Base-by-base conservation (phyloP, 1,140 invertebrate genomes). In the Ladona fulva region DNA sequence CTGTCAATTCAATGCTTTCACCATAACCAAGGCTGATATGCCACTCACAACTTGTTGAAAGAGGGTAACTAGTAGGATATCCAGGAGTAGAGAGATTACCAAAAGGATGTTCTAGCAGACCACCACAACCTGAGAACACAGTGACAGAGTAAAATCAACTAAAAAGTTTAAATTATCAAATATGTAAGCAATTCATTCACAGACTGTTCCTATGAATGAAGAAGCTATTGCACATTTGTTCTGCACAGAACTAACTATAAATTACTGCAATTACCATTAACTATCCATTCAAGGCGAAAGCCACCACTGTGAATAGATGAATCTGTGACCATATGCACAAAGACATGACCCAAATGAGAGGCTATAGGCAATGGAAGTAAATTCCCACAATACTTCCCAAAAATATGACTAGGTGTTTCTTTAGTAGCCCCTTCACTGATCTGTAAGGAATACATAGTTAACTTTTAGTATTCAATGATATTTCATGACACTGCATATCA, bases 31-130 rank as follows among this genome's bases (percentile, higher is more conserved):
- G 91, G 78, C 89, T 86, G 78, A 96, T 92, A 1, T 86, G 83
- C 94, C 94, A 96, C 78, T 90, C 88, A 83, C 95, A 97, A 80
- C 90, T 88, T 0, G 89, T 81, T 74, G 87, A 83, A 22, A 86
- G 83, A 3, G 88, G 85, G 84, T 93, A 94, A 37, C 83, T 82
- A 73, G 87, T 83, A 0, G 94, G 93, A 83, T 91, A 95, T 79
- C 91, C 90, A 0, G 94, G 94, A 76, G 92, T 94, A 80, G 91
- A 86, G 22, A 96, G 87, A 11, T 75, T 82, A 3, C 84, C 87
- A 74, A 19, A 16, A 0, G 77, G 74, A 66, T 78, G 19, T 37
- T 76, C 77, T 14, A 81, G 52, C 16, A 85, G 80, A 10, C 87
- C 87, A 74, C 87, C 87, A 82, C 88, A 88, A 24, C 85, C 89